These are phyloP conservation scores for Parthenolecanium corni DNA, from an alignment of 2,888 invertebrate species.

Conservation along the genomic window DNA sequence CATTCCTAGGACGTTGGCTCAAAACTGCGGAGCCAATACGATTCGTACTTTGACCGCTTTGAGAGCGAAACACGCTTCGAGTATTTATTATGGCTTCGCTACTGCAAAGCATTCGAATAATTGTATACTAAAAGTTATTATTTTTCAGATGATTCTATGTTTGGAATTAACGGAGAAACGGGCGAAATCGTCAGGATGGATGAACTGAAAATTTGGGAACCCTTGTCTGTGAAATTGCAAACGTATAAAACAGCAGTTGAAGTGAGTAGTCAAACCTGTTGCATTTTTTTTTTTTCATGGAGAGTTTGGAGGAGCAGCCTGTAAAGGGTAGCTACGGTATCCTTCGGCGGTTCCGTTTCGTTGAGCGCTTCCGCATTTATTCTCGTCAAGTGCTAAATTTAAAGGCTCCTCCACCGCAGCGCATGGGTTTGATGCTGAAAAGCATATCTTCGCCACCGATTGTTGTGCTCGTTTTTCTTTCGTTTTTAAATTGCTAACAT, in stretches of 20 bases:
- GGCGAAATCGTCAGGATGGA: constrained; percentile 90
- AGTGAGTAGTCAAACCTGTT: constrained; percentile 37
- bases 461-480: no score
- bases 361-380: no score
- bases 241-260: constrained; percentile 56
- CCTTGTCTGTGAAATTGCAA: constrained; percentile 88
- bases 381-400: no score
- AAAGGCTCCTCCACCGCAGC: no score
- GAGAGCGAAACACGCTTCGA: constrained; percentile 78
- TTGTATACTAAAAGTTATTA: not conserved
- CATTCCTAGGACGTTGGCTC: constrained; percentile 90
- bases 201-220: constrained; percentile 86
- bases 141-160: constrained; percentile 47
- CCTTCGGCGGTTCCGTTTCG: no score
- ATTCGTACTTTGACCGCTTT: constrained; percentile 90
- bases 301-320: no score
- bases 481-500: not conserved
- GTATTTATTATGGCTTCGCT: constrained; percentile 30
- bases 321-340: no score
- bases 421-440: no score
- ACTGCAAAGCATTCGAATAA: not conserved
- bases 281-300: no score
- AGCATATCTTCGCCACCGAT: no score
- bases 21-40: constrained; percentile 96
- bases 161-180: constrained; percentile 90